Evolutionary conservation across 1,140 invertebrate species (phyloP).

Genomic region (Palaemon carinicauda): DNA sequence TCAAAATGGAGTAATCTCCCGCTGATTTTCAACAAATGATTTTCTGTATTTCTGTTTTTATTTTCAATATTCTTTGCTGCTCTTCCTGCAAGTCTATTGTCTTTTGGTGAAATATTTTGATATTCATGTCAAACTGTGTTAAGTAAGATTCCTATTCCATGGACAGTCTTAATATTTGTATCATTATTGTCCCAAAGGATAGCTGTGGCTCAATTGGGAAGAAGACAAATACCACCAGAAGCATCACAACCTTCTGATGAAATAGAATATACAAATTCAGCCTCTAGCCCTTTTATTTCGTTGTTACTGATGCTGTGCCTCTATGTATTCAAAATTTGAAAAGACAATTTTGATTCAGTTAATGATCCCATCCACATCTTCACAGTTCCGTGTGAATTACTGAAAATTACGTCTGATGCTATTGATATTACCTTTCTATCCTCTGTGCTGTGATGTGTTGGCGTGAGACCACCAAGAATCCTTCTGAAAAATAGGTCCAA

Average conservation of each 20-base stretch:
- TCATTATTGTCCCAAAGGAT: slow-evolving; percentile 1
- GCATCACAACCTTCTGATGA: slow-evolving; percentile 10
- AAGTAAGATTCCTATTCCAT: not conserved
- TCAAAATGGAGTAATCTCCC: not conserved
- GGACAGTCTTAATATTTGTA: slow-evolving; percentile 6
- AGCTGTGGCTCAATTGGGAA: slow-evolving; percentile 10
- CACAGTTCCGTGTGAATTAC: slow-evolving; percentile 1
- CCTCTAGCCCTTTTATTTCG: not conserved
- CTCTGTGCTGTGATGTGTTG: not conserved
- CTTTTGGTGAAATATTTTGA: not conserved
- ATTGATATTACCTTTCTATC: not conserved
- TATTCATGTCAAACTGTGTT: not conserved
- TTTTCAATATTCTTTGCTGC: not conserved
- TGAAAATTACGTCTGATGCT: not conserved
- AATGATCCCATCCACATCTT: not conserved
- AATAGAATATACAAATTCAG: slow-evolving; percentile 11
- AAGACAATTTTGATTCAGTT: not conserved
- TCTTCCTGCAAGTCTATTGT: not conserved
- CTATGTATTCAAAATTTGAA: not conserved
- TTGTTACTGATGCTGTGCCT: not conserved
- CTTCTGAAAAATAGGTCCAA: too few species aligned
- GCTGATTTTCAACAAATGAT: slow-evolving; percentile 4
- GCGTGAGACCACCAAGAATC: not conserved
- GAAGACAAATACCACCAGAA: not conserved
- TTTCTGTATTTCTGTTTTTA: not conserved